Evolutionary conservation across 2,797 vertebrate genomes (phyloP), one percentile per base, ranked within the genome.

Genomic region (Decapterus maruadsi): DNA sequence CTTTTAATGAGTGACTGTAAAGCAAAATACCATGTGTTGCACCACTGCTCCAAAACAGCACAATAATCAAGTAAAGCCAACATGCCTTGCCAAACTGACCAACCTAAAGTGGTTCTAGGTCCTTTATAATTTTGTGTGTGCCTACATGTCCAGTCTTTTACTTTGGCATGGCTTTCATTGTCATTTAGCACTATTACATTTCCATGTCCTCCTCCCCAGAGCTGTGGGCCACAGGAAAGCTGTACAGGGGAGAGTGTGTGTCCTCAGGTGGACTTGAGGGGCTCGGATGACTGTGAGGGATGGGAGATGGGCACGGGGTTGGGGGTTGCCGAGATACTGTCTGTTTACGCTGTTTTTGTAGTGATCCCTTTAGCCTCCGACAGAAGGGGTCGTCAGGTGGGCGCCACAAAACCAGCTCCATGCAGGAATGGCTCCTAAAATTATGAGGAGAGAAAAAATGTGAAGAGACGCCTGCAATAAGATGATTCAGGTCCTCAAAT

Each of bases 391-490:
- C 94, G 20, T 95, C 93, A 6, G 91, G 95, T 14, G 95, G 95
- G 46, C 95, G 92, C 96, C 96, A 96, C 74, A 96, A 65, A 75
- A 96, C 95, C 91, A 96, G 62, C 91, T 96, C 95, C 96, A 96
- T 96, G 77, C 96, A 95, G 54, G 95, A 96, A 48, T 89, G 95
- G 65, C 93, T 96, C 91, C 96, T 96, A 75, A 43, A 69, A 57
- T 48, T 6, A 56, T 1, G 2, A 60, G 26, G 40, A 60, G 56
- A 31, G 13, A 40, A 29, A 68, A 20, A 48, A 34, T 8, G 6
- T 50, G 11, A 26, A 34, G 14, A 26, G 43, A 50, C 14, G 22
- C 5, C 4, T 26, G 1, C 10, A n/a, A 38, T 8, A 56, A 64
- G 17, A 57, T 0, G 6, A 26, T 3, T 4, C 50, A n/a, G 13